Evolutionary conservation across 2,113 vertebrate genomes (phyloP), one percentile per base, ranked within the genome.

Genomic region (Ciconia boyciana): DNA sequence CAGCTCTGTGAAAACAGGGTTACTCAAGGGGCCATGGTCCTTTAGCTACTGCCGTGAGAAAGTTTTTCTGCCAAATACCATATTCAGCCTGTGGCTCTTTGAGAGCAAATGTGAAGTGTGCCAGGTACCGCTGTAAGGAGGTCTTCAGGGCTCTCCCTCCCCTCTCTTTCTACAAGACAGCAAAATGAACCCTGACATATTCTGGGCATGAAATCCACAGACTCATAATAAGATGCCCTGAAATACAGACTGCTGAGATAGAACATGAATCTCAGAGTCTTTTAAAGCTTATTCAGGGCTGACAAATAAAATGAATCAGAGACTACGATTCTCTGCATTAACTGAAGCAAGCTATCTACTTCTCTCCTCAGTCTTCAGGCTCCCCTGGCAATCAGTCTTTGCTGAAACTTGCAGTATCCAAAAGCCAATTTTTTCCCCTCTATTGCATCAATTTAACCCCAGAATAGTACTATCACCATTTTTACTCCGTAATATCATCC

Each of bases 31-130:
- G 75, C 84, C 65, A 36, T 4, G 6, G 44, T 36, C 88, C 71
- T 74, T 77, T 22, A 49, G 88, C 93, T 79, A 8, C 70, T 36
- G 75, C 85, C 68, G 21, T 87, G 92, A 96, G 96, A 96, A 96
- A 96, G 60, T 71, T 46, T 62, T 12, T 3, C 80, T 95, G 96
- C 92, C 92, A 96, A 83, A 34, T 6, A 10, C 52, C 79, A 66
- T 2, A 54, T 48, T 83, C 65, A 96, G 80, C 20, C 83, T 24
- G 43, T 1, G 39, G 76, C 69, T 46, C 91, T 61, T n/a, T 17
- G 75, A 55, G 71, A 84, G 68, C 75, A 31, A 41, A 17, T 0
- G 0, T 8, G 52, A 48, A 43, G 62, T 0, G 36, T 95, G 93
- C 90, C 93, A 93, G 94, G 90, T 58, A 25, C 54, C 7, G 66